Evolutionary conservation across 2,888 invertebrate genomes (phyloP), one percentile per base, ranked within the genome.

Genomic region (Drepana falcataria): DNA sequence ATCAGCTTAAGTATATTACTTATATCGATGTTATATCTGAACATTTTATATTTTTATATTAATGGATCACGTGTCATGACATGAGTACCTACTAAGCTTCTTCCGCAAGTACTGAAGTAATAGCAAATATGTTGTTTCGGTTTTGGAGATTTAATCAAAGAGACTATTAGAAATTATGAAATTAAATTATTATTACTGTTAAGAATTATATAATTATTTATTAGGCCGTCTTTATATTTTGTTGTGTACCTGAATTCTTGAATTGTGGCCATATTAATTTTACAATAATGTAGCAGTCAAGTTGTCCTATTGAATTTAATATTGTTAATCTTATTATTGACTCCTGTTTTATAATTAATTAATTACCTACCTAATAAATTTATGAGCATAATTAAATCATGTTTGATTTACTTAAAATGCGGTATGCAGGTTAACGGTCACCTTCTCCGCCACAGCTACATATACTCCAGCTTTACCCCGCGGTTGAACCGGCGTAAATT

Each of bases 161-260:
- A 85, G 84, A 84, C 84, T 87, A 80, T 81, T 87, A 85, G 84
- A 73, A 83, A 83, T 79, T 83, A 84, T 69, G 66, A 74, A 85
- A 81, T 76, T 86, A 87, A 89, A 88, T 88, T 87, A 88, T 87
- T 87, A 70, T 83, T 83, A 82, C 62, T 75, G 77, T 64, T 82
- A 83, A 83, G 81, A 73, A 75, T 79, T 75, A 67, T 68, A 61
- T 73, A 76, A 82, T 80, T 77, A 80, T 85, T 83, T 87, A 84
- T 83, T 80, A 78, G 76, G 79, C 81, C 79, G 72, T 72, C 71
- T 74, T 79, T 79, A 69, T 84, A 74, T 83, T 82, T 81, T 83
- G 21, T 71, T 87, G 85, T 85, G 90, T 91, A 90, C 91, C 90
- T 91, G 90, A 91, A 88, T 85, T 88, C 85, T 83, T 85, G 70